Percentiles rank a stretch among this genome's conserved stretches.
Evolutionary conservation across 2,797 vertebrate species (phyloP).

Genomic region (Dicrostonyx torquatus): DNA sequence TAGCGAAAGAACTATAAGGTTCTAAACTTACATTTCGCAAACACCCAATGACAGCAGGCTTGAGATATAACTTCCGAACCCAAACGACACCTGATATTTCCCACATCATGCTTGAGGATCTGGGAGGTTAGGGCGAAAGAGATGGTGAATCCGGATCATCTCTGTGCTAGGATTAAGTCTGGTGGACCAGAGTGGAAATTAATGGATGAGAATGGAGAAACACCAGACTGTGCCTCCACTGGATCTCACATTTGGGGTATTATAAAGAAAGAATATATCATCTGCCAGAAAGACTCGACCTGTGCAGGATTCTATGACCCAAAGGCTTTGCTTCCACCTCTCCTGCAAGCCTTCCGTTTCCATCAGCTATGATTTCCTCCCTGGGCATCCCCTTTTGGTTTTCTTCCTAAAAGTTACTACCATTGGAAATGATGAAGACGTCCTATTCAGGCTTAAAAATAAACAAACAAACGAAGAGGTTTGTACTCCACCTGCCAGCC

Average conservation of each 20-base stretch:
- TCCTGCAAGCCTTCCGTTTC: background rate
- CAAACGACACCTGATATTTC: background rate
- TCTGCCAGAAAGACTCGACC: background rate
- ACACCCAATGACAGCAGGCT: background rate
- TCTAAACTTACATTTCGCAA: slow-evolving; percentile 26
- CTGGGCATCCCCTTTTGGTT: background rate
- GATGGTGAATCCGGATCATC: background rate
- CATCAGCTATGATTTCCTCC: background rate
- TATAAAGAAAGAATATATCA: background rate
- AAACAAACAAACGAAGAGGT: background rate
- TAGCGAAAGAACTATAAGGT: slow-evolving; percentile 24
- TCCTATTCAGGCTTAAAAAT: background rate
- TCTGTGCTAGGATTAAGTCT: slow-evolving; percentile 9
- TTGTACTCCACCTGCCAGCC: slow-evolving; percentile 26
- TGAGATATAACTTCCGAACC: slow-evolving; percentile 5
- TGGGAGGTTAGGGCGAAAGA: background rate
- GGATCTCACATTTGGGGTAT: background rate
- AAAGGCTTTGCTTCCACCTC: background rate
- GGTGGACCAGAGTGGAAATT: background rate
- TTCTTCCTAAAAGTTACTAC: slow-evolving; percentile 5
- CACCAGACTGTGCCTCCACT: background rate
- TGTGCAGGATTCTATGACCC: background rate
- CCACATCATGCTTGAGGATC: background rate
- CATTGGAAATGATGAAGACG: background rate
- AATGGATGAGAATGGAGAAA: background rate